phyloP scores from a whole-genome alignment of 2,113 vertebrate genomes.

The Pollimyrus isidori region DNA sequence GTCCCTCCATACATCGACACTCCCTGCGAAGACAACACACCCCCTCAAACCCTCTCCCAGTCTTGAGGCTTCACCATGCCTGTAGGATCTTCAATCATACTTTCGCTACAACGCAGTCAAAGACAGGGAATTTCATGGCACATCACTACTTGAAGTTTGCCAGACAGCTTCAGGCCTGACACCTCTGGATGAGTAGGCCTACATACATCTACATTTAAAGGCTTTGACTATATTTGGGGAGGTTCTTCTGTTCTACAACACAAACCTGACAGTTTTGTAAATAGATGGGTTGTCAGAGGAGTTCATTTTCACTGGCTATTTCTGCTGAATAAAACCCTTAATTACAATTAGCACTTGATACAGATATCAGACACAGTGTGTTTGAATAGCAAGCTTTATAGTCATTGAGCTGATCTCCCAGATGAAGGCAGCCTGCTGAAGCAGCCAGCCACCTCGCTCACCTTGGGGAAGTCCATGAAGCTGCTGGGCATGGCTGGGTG shows the following conservation, averaged over 20 bases:
- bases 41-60: not conserved
- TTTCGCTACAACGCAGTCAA: not conserved
- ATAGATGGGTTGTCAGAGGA: not conserved
- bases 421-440: not conserved
- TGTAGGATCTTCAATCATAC: not conserved
- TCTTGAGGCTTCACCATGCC: not conserved
- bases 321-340: not conserved
- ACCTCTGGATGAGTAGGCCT: not conserved
- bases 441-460: conserved; percentile 30
- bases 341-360: not conserved
- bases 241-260: not conserved
- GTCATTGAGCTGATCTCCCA: not conserved
- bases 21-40: conserved; percentile 57
- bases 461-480: conserved; percentile 97
- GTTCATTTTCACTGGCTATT: not conserved
- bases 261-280: not conserved
- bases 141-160: not conserved
- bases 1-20: conserved; percentile 92
- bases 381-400: not conserved
- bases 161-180: not conserved
- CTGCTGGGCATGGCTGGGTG: conserved; percentile 89
- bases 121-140: not conserved
- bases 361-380: not conserved
- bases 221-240: not conserved
- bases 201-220: not conserved